Conservation (phyloP, 2,113 vertebrate species). For the Pardalotus punctatus region DNA sequence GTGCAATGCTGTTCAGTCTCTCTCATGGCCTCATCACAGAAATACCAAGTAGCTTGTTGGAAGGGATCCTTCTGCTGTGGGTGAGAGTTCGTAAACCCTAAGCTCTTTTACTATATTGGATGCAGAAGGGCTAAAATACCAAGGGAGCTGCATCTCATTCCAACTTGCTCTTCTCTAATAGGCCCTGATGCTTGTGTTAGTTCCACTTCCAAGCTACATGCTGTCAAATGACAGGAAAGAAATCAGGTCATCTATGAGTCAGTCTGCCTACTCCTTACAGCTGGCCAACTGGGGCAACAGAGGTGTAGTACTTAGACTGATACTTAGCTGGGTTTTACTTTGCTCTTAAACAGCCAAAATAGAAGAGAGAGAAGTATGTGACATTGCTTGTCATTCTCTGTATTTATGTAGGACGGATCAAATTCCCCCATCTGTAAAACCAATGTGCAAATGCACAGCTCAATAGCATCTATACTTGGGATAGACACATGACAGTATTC, state of each 20-base stretch:
- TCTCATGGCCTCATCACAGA: background rate
- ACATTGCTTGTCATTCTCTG: background rate
- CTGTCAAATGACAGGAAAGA: background rate
- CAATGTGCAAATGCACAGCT: background rate
- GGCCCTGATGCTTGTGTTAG: background rate
- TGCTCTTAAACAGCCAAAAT: background rate
- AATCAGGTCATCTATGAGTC: background rate
- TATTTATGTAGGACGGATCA: background rate
- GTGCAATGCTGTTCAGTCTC: background rate
- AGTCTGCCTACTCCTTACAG: background rate
- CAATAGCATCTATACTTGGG: background rate
- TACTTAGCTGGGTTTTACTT: background rate
- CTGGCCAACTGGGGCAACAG: background rate
- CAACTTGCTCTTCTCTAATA: background rate
- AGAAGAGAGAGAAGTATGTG: background rate
- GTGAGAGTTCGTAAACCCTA: background rate
- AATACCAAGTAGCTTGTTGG: background rate
- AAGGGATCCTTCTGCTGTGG: background rate
- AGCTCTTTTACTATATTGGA: background rate
- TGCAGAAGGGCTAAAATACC: background rate
- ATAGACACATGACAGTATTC: background rate
- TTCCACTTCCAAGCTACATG: background rate
- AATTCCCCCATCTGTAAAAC: background rate
- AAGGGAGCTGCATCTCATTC: background rate
- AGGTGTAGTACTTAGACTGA: background rate